Percentiles rank a stretch among this genome's conserved stretches.
Evolutionary conservation across 1,140 invertebrate genomes (phyloP).

Genomic region (Papilio polyxenes): DNA sequence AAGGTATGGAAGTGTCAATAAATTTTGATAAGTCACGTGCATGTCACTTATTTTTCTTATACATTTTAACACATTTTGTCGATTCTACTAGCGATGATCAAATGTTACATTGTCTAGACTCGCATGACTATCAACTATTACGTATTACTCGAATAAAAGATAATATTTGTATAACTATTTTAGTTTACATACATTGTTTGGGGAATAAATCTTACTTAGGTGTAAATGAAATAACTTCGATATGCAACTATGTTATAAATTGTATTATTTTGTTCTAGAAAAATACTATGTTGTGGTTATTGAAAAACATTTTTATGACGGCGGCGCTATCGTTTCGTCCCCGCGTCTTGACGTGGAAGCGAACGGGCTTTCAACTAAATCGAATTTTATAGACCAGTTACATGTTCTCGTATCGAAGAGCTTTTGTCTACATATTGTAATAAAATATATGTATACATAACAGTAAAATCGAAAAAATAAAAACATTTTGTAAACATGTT

Average conservation of each 20-base stretch:
- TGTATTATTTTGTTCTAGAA: conserved; percentile 1
- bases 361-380: conserved; percentile 29
- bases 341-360: conserved; percentile 29
- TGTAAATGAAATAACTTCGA: neutral
- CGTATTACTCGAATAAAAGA: too few species aligned
- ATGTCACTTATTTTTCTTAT: too few species aligned
- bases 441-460: neutral
- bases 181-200: neutral
- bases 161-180: too few species aligned
- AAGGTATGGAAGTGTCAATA: too few species aligned
- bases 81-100: too few species aligned
- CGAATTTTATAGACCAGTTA: conserved; percentile 31
- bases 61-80: too few species aligned
- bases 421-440: conserved; percentile 20
- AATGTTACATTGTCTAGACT: too few species aligned
- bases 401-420: conserved; percentile 11
- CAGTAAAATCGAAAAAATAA: too few species aligned
- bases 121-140: too few species aligned
- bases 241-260: conserved; percentile 8
- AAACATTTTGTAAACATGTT: too few species aligned
- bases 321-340: conserved; percentile 8
- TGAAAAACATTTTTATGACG: conserved; percentile 33
- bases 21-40: too few species aligned
- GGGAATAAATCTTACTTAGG: neutral
- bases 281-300: conserved; percentile 26